These are phyloP conservation scores for Zygothrica quintamaculata DNA, from an alignment of 2,888 invertebrate species.

Conservation along the genomic window DNA sequence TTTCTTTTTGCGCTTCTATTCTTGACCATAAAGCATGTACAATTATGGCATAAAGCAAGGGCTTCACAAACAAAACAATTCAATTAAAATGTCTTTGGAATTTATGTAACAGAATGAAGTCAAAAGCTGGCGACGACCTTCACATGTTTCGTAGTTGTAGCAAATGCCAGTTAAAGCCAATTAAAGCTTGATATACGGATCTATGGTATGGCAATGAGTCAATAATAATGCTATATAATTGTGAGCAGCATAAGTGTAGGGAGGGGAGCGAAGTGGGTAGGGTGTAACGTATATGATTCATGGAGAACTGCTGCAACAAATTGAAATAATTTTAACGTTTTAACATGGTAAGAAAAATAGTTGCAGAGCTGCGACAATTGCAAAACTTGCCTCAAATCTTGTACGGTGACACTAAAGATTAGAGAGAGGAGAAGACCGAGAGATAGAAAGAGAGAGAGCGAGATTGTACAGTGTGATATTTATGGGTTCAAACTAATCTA, in stretches of 20 bases:
- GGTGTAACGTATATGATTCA: slow-evolving; percentile 49
- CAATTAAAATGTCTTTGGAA: slow-evolving; percentile 50
- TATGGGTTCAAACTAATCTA: slow-evolving; percentile 57
- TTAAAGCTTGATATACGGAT: slow-evolving; percentile 66
- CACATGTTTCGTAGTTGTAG: slow-evolving; percentile 18
- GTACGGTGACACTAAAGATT: no score
- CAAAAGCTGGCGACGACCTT: slow-evolving; percentile 44
- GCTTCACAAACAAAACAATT: slow-evolving; percentile 12
- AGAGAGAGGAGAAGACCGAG: no score
- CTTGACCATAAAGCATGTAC: no score
- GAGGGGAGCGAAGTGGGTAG: slow-evolving; percentile 1
- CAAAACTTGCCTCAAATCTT: no score
- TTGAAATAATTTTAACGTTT: not conserved
- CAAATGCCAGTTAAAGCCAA: slow-evolving; percentile 52
- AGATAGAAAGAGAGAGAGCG: no score
- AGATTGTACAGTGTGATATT: slow-evolving; percentile 22
- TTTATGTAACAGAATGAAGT: slow-evolving; percentile 49
- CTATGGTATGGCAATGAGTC: slow-evolving; percentile 67
- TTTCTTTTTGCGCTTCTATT: no score
- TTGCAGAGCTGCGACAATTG: no score
- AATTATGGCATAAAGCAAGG: not conserved
- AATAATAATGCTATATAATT: slow-evolving; percentile 30
- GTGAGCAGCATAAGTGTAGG: not conserved
- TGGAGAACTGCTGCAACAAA: slow-evolving; percentile 24
- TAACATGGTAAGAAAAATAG: no score